phyloP scores from a whole-genome alignment of 2,113 vertebrate species.

The Aramus guarauna region DNA sequence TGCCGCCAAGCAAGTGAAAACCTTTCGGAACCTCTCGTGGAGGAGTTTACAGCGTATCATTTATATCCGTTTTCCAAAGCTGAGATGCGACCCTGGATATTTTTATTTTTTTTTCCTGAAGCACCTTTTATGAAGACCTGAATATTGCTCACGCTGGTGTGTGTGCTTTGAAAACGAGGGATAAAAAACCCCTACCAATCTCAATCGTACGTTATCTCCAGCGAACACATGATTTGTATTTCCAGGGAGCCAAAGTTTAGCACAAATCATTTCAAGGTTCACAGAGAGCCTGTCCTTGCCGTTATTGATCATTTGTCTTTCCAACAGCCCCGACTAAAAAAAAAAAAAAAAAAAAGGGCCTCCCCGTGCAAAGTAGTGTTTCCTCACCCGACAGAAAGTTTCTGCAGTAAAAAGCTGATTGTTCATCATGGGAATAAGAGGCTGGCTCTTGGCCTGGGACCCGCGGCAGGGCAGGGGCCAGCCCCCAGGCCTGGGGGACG shows the following conservation, averaged over 20 bases:
- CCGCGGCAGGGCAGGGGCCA: not conserved
- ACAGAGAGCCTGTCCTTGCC: not conserved
- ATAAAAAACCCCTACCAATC: not conserved
- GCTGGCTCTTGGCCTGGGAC: not conserved
- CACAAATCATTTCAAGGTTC: not conserved
- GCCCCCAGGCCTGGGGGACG: not conserved
- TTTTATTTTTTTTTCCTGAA: not conserved
- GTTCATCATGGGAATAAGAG: not conserved
- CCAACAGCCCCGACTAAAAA: not conserved
- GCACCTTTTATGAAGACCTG: not conserved
- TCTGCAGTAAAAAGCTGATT: not conserved
- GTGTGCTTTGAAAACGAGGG: not conserved
- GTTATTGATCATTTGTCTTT: not conserved
- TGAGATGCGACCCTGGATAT: not conserved
- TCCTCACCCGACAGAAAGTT: not conserved
- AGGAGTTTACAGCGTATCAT: fast-evolving
- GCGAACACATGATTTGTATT: not conserved
- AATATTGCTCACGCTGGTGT: not conserved
- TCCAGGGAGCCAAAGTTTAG: not conserved
- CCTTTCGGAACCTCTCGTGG: fast-evolving
- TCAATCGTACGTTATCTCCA: not conserved
- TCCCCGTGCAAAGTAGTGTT: not conserved
- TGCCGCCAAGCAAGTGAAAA: not conserved
- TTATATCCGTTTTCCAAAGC: not conserved
- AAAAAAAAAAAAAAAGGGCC: not conserved